Evolutionary conservation across 2,888 invertebrate species (phyloP).

Genomic region (Nycteola revayana): DNA sequence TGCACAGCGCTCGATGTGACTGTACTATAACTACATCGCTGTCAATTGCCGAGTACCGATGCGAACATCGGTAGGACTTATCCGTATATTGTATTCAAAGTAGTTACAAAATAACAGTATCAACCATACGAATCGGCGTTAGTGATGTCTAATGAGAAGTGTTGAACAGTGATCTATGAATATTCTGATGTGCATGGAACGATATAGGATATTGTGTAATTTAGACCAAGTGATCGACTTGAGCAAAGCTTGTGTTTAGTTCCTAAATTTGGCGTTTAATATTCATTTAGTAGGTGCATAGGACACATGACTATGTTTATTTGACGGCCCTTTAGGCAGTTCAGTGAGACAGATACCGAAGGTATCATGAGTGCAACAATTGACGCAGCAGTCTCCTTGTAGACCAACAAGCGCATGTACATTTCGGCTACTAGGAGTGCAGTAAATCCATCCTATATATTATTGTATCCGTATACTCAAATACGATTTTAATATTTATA

Average conservation of each 20-base stretch:
- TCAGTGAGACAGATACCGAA: slow-evolving; percentile 16
- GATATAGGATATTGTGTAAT: slow-evolving; percentile 46
- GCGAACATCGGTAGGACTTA: slow-evolving; percentile 41
- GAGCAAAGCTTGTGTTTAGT: slow-evolving; percentile 79
- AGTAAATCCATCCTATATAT: slow-evolving; percentile 31
- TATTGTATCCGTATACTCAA: slow-evolving; percentile 38
- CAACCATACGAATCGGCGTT: slow-evolving; percentile 41
- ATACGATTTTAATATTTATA: slow-evolving; percentile 36
- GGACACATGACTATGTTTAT: slow-evolving; percentile 33
- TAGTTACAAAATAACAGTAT: slow-evolving; percentile 44
- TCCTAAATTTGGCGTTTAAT: slow-evolving; percentile 64
- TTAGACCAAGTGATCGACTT: slow-evolving; percentile 50
- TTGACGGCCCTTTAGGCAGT: slow-evolving; percentile 29
- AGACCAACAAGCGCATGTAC: slow-evolving; percentile 9
- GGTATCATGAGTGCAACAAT: slow-evolving; percentile 18
- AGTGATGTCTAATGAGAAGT: slow-evolving; percentile 40
- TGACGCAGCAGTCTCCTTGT: slow-evolving; percentile 28
- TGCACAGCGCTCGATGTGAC: slow-evolving; percentile 7
- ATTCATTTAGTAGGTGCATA: slow-evolving; percentile 40
- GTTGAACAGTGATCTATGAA: slow-evolving; percentile 41
- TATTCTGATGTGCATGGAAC: slow-evolving; percentile 34
- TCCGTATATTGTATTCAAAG: slow-evolving; percentile 43
- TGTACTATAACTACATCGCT: slow-evolving; percentile 26
- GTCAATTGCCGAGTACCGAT: slow-evolving; percentile 51
- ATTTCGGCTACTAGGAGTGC: slow-evolving; percentile 22